Conservation (phyloP, 2,113 vertebrate species). For the Diadophis punctatus region DNA sequence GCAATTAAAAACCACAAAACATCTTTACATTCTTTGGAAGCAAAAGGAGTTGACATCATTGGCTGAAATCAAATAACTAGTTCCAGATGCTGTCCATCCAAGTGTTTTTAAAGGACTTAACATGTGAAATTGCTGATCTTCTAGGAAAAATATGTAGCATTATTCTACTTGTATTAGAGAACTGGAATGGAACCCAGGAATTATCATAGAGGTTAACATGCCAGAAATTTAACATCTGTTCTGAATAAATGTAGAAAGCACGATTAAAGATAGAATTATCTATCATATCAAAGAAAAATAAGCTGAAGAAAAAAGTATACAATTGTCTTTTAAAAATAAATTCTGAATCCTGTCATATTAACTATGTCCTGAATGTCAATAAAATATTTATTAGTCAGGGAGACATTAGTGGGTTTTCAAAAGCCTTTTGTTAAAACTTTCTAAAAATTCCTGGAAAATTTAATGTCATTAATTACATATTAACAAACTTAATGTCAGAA, state of each 20-base stretch:
- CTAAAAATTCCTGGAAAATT: background rate
- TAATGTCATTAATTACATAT: background rate
- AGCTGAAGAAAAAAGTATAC: background rate
- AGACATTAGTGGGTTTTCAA: background rate
- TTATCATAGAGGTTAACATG: background rate
- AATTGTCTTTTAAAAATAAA: background rate
- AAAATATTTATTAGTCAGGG: background rate
- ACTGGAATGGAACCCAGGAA: background rate
- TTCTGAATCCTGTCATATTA: background rate
- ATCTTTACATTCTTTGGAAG: background rate
- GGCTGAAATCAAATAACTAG: background rate
- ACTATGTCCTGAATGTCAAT: background rate
- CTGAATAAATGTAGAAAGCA: background rate
- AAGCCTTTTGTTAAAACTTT: background rate
- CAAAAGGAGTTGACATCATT: background rate
- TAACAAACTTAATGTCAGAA: background rate
- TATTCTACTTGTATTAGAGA: background rate
- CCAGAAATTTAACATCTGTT: background rate
- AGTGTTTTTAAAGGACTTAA: background rate
- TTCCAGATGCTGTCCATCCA: background rate
- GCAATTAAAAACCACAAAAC: background rate
- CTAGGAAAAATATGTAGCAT: background rate
- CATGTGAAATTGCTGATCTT: background rate
- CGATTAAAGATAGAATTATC: background rate
- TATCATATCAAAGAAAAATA: background rate